Conservation (phyloP, 1,140 invertebrate species). For the Protaetia brevitarsis region DNA sequence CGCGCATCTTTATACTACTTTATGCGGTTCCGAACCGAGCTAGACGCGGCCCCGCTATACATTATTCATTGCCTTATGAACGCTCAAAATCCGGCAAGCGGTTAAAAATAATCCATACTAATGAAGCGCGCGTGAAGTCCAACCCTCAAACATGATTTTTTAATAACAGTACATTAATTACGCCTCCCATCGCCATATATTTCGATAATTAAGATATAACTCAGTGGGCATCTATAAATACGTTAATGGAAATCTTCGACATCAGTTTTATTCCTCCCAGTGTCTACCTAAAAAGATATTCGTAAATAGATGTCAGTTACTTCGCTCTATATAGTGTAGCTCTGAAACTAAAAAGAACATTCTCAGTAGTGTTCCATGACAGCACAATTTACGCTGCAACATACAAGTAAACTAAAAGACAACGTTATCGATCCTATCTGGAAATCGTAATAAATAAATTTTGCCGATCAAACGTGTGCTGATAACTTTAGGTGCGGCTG, state of each 20-base stretch:
- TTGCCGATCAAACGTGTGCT: too few relatives aligned
- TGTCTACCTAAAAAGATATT: too few relatives aligned
- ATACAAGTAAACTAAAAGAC: too few relatives aligned
- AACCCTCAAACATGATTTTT: conserved; percentile 20
- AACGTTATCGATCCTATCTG: too few relatives aligned
- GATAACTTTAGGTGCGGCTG: too few relatives aligned
- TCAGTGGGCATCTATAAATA: conserved; percentile 10
- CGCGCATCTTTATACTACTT: background rate
- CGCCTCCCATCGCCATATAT: conserved; percentile 12
- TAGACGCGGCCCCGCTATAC: conserved; percentile 2
- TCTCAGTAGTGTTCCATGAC: too few relatives aligned
- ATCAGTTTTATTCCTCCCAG: too few relatives aligned
- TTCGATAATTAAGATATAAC: conserved; percentile 21
- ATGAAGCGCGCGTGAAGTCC: conserved; percentile 15
- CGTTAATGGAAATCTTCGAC: background rate
- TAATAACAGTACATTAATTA: conserved; percentile 23
- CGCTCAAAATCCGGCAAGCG: conserved; percentile 11
- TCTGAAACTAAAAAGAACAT: too few relatives aligned
- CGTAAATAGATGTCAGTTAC: too few relatives aligned
- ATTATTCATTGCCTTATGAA: conserved; percentile 19
- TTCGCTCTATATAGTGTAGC: too few relatives aligned
- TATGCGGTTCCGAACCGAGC: background rate
- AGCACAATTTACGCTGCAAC: too few relatives aligned
- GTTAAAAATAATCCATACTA: conserved; percentile 24
- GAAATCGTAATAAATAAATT: too few relatives aligned